These are phyloP conservation scores for Rhinoderma darwinii DNA, from an alignment of 2,113 vertebrate species.

Conservation along the genomic window DNA sequence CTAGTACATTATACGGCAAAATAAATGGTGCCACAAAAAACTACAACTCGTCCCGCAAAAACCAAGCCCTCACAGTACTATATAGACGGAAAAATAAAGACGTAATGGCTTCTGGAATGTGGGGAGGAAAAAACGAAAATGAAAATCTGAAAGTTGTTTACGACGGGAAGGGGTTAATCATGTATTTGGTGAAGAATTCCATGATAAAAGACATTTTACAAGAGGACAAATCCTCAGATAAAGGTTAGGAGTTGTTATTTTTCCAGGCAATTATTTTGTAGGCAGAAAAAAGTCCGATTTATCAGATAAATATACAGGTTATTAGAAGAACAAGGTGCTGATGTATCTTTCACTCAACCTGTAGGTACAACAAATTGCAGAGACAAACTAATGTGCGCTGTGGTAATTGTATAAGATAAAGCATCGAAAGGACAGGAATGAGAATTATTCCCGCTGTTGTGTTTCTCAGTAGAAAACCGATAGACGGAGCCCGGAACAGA, in stretches of 20 bases:
- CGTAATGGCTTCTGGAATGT: too few relatives aligned
- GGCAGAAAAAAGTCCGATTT: neutral
- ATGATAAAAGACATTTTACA: neutral
- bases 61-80: too few relatives aligned
- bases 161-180: too few relatives aligned
- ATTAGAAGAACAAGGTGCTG: neutral
- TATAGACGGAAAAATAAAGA: too few relatives aligned
- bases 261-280: neutral
- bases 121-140: too few relatives aligned
- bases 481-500: slow-evolving; percentile 40
- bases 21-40: too few relatives aligned
- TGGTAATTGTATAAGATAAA: slow-evolving; percentile 14
- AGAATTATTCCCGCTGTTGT: slow-evolving; percentile 22
- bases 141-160: too few relatives aligned
- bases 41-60: too few relatives aligned
- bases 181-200: too few relatives aligned
- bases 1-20: too few relatives aligned
- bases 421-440: neutral
- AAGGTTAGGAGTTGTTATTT: neutral
- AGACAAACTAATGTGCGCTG: neutral
- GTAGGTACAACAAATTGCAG: slow-evolving; percentile 9
- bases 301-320: neutral
- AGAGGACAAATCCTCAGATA: neutral
- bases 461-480: slow-evolving; percentile 40
- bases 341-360: neutral